A percentile compares a stretch with the other conserved stretches of the same genome.
These are phyloP conservation scores for Epizoanthus scotinus DNA, from an alignment of 92 coral and sea anemone species.

Conservation along the genomic window DNA sequence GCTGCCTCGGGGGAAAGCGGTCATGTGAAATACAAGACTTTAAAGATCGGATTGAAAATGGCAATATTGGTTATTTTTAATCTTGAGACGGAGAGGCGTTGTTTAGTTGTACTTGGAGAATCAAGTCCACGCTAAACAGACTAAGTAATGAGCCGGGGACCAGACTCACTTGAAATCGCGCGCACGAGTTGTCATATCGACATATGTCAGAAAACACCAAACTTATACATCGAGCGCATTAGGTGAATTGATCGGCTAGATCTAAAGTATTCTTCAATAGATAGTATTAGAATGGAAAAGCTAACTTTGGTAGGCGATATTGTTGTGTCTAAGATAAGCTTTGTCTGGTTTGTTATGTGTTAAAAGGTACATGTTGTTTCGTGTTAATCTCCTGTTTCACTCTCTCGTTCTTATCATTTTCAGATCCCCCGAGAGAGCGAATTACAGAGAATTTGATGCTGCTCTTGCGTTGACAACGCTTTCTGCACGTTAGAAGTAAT, in stretches of 20 bases:
- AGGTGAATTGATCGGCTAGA: neutral
- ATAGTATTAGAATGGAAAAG: slow-evolving; percentile 5
- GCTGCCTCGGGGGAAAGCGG: neutral
- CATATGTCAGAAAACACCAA: slow-evolving; percentile 8
- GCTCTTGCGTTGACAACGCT: slow-evolving; percentile 49
- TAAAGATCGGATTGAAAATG: slow-evolving; percentile 1
- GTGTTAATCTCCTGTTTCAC: neutral
- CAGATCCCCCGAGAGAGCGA: slow-evolving; percentile 63
- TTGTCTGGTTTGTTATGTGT: slow-evolving; percentile 29
- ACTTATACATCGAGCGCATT: slow-evolving; percentile 6
- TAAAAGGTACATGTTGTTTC: neutral
- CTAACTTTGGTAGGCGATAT: neutral
- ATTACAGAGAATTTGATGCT: slow-evolving; percentile 87
- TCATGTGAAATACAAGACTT: neutral
- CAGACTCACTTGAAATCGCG: slow-evolving; percentile 3
- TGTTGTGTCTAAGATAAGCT: slow-evolving; percentile 35
- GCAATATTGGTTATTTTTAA: slow-evolving; percentile 25
- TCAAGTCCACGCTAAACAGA: slow-evolving; percentile 33
- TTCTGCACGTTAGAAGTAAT: slow-evolving; percentile 38
- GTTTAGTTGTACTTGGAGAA: slow-evolving; percentile 8
- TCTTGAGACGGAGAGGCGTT: slow-evolving; percentile 29
- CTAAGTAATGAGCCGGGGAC: slow-evolving; percentile 13
- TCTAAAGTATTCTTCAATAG: slow-evolving; percentile 11
- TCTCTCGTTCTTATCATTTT: slow-evolving; percentile 13
- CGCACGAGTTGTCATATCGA: slow-evolving; percentile 3